These are phyloP conservation scores for Hydractinia symbiolongicarpus DNA, from an alignment of 30 jellyfish, hydroid and myxozoan species.

Conservation along the genomic window DNA sequence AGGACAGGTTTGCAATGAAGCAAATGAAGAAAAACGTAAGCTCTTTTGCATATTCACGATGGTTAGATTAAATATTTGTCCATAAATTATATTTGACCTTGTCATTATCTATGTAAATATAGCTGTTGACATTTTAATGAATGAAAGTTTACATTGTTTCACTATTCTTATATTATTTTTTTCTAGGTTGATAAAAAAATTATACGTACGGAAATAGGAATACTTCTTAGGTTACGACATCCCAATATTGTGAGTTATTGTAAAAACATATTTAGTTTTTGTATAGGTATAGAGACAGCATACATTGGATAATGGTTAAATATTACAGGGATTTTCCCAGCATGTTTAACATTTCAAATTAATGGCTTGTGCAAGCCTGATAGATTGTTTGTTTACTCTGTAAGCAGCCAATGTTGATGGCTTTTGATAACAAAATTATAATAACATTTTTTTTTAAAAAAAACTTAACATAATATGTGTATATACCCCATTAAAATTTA, in stretches of 20 bases:
- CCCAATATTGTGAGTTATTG: conserved; percentile 65
- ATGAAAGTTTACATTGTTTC: background rate
- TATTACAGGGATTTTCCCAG: too few species aligned
- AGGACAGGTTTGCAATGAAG: conserved; percentile 77
- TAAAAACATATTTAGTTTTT: too few species aligned
- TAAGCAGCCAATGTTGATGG: too few species aligned
- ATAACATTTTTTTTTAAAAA: too few species aligned
- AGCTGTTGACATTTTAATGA: background rate
- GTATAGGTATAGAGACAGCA: too few species aligned
- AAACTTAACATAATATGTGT: too few species aligned
- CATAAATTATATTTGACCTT: background rate
- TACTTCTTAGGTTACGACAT: conserved; percentile 63
- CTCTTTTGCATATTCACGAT: background rate
- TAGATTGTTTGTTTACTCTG: too few species aligned
- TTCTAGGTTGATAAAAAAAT: conserved; percentile 85
- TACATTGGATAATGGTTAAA: too few species aligned
- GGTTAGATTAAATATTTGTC: background rate
- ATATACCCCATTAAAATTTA: too few species aligned
- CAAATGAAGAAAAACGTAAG: conserved; percentile 66
- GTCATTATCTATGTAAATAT: background rate
- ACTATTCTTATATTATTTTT: background rate
- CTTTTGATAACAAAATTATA: too few species aligned
- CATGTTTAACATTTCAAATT: too few species aligned
- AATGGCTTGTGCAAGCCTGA: too few species aligned
- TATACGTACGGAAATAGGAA: conserved; percentile 87